Base-by-base conservation (phyloP, 2,888 invertebrate species). In the Odontomyia ornata region DNA sequence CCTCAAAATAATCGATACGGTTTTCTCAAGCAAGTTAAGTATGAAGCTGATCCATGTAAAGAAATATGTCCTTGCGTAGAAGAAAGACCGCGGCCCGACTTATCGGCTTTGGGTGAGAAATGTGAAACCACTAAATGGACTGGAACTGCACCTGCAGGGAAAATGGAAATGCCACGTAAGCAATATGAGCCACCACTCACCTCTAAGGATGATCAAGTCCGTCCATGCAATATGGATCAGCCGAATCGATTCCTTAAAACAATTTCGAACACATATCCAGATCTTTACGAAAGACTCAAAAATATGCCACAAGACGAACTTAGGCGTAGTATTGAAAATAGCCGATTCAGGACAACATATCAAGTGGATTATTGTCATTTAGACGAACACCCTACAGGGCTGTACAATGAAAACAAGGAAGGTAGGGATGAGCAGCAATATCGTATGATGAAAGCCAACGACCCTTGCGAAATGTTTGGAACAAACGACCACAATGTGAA, bases 271-370 rank as follows among this genome's bases (percentile, higher is more conserved):
- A 88, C 89, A 78, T 89, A 89, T 82, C 91, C 90, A 0, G 89
- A 88, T 81, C 84, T 90, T 25, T 89, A 90, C 79, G 89, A 89
- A 80, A 86, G 89, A 15, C 81, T 90, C 0, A 87, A 88, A 78
- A 84, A 85, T 5, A 86, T 88, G 77, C 88, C 90, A 3, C 88
- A 88, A 21, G 86, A 88, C 69, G 88, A 89, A 76, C 82, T 89
- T 3, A 84, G 88, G 52, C 86, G 87, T 13, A 84, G 88, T 46
- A 86, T 90, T 36, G 89, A 91, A 79, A 83, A 83, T 3, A 89
- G 91, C 81, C 86, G 90, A 28, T 82, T 90, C 80, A 86, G 86
- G 57, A 87, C 89, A 5, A 91, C 90, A 0, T 91, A 91, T 82
- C 89, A 90, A 84, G 86, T 88, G 2, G 91, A 91, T 81, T 91